phyloP scores from a whole-genome alignment of 2,797 vertebrate genomes.

The Pangasius krempfi region DNA sequence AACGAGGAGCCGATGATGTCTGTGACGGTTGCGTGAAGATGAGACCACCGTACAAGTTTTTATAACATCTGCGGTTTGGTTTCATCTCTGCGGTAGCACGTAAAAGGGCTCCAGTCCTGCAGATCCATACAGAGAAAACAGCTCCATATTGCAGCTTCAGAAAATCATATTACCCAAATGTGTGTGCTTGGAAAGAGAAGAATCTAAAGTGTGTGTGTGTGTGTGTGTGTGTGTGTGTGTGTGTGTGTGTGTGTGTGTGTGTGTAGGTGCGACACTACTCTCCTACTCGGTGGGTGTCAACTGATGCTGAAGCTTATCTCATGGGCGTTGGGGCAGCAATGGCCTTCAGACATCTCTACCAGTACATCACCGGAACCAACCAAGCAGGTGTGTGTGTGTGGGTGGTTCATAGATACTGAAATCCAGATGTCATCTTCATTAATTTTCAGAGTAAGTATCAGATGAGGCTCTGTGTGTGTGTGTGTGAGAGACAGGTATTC shows the following conservation, averaged over 20 bases:
- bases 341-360: conserved; percentile 81
- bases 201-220: background rate
- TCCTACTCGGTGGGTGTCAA: conserved; percentile 78
- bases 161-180: background rate
- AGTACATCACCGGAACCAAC: conserved; percentile 79
- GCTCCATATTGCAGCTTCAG: background rate
- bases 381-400: conserved; percentile 63
- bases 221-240: conserved; percentile 7
- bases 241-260: conserved; percentile 37
- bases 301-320: conserved; percentile 77
- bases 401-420: background rate
- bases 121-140: too few relatives aligned
- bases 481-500: conserved; percentile 64
- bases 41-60: background rate
- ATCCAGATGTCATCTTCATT: background rate
- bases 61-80: background rate
- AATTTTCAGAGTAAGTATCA: background rate
- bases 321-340: conserved; percentile 79
- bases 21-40: background rate
- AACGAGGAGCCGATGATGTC: background rate
- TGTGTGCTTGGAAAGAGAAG: background rate
- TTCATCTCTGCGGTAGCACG: background rate
- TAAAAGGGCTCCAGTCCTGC: background rate
- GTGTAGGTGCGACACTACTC: conserved; percentile 77
- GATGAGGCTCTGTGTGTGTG: background rate